phyloP scores from a whole-genome alignment of 92 coral and sea anemone genomes.

The Zoanthus solanderi region DNA sequence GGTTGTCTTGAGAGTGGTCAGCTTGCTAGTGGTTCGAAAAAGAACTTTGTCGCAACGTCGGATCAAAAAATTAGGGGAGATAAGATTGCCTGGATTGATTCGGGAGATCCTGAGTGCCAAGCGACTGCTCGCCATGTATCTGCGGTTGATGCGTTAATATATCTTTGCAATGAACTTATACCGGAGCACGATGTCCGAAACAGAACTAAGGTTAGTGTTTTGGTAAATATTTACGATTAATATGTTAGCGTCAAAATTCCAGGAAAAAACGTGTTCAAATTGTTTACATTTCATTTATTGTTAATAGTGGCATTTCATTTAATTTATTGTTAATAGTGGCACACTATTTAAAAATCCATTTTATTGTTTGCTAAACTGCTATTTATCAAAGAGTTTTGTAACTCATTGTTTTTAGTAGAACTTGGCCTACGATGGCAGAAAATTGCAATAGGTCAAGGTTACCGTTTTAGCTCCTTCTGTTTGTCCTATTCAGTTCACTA shows the following conservation, averaged over 20 bases:
- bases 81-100: slow-evolving; percentile 34
- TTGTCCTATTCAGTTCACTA: no score
- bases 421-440: no score
- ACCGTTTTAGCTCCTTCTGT: no score
- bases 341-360: no score
- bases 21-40: slow-evolving; percentile 31
- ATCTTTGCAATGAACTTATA: slow-evolving; percentile 42
- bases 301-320: no score
- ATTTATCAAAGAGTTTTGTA: no score
- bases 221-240: not conserved
- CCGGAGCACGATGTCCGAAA: slow-evolving; percentile 41
- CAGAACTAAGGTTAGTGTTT: slow-evolving; percentile 34
- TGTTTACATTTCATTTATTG: not conserved
- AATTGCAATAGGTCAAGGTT: no score
- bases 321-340: no score
- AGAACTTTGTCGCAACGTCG: not conserved
- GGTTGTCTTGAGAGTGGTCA: slow-evolving; percentile 36
- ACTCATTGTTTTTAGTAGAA: no score
- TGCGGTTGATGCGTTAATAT: slow-evolving; percentile 31
- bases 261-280: not conserved
- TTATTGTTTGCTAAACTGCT: no score
- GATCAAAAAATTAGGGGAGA: slow-evolving; percentile 38
- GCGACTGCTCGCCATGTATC: slow-evolving; percentile 29
- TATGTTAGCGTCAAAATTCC: not conserved
- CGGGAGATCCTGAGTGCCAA: slow-evolving; percentile 22